Conservation (phyloP, 2,797 vertebrate species). For the Gouania willdenowi region DNA sequence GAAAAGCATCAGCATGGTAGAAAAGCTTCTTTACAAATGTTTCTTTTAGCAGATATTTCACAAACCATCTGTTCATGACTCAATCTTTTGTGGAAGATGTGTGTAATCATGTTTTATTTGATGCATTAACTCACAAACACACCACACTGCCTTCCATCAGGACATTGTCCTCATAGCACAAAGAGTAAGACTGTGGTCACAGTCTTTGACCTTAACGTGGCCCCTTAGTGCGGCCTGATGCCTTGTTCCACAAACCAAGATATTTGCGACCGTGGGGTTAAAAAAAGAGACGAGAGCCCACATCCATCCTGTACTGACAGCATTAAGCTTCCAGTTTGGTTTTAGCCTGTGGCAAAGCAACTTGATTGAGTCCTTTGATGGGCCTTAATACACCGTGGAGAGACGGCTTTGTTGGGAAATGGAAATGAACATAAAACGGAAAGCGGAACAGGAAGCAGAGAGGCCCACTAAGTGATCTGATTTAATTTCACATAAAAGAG, state of each 20-base stretch:
- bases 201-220: constrained; percentile 46
- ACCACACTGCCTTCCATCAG: constrained; percentile 37
- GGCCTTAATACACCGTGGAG: constrained; percentile 70
- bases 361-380: constrained; percentile 70
- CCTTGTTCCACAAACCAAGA: constrained; percentile 34
- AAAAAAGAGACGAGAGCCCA: constrained; percentile 49
- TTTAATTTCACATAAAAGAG: constrained; percentile 69
- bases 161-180: constrained; percentile 49
- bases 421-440: constrained; percentile 62
- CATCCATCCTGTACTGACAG: constrained; percentile 54
- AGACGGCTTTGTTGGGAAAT: constrained; percentile 62
- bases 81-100: constrained; percentile 57
- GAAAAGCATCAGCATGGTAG: constrained; percentile 43
- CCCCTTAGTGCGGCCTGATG: constrained; percentile 26
- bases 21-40: constrained; percentile 28
- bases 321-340: constrained; percentile 53
- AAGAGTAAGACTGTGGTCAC: constrained; percentile 54
- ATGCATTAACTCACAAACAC: constrained; percentile 33
- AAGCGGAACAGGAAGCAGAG: constrained; percentile 64
- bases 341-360: constrained; percentile 65
- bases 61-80: constrained; percentile 42
- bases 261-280: constrained; percentile 54
- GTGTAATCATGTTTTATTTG: constrained; percentile 59
- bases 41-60: constrained; percentile 40
- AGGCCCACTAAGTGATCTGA: constrained; percentile 59